phyloP scores from a whole-genome alignment of 2,113 vertebrate genomes.

The Siniperca knerii region DNA sequence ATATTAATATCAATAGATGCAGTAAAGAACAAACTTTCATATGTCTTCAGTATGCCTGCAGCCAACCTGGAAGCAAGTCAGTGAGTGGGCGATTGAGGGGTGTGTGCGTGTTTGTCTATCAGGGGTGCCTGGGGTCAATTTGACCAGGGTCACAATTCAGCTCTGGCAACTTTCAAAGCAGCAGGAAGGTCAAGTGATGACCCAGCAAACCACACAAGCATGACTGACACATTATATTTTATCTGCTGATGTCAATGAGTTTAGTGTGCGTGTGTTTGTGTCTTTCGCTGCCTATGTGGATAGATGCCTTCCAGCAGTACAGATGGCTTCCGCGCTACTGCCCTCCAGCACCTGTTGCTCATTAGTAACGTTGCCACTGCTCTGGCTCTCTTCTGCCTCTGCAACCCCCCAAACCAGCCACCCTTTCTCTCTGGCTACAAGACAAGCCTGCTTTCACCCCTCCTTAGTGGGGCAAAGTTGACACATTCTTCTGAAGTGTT shows the following conservation, averaged over 20 bases:
- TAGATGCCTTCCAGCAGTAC: constrained; percentile 65
- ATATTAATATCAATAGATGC: constrained; percentile 30
- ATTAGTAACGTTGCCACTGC: constrained; percentile 80
- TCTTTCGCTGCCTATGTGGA: constrained; percentile 60
- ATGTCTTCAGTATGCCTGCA: constrained; percentile 7
- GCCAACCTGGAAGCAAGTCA: background rate
- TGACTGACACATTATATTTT: constrained; percentile 73
- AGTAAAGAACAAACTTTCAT: constrained; percentile 11
- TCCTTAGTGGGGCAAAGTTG: constrained; percentile 75
- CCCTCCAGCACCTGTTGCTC: constrained; percentile 80
- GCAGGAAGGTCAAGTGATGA: constrained; percentile 75
- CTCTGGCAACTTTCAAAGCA: constrained; percentile 74
- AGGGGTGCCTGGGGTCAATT: constrained; percentile 60
- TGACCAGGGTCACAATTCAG: constrained; percentile 60
- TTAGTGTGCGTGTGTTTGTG: constrained; percentile 68
- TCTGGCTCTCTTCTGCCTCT: constrained; percentile 62
- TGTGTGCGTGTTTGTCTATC: constrained; percentile 40
- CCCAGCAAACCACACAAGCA: constrained; percentile 61
- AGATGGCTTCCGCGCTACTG: constrained; percentile 73
- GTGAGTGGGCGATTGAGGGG: constrained; percentile 50
- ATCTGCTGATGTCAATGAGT: constrained; percentile 73
- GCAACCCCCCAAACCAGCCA: constrained; percentile 29
- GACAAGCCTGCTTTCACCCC: constrained; percentile 33
- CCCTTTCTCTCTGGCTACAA: constrained; percentile 51
- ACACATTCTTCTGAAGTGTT: constrained; percentile 70